phyloP scores from a whole-genome alignment of 2,113 vertebrate genomes.

The Pelodiscus sinensis region DNA sequence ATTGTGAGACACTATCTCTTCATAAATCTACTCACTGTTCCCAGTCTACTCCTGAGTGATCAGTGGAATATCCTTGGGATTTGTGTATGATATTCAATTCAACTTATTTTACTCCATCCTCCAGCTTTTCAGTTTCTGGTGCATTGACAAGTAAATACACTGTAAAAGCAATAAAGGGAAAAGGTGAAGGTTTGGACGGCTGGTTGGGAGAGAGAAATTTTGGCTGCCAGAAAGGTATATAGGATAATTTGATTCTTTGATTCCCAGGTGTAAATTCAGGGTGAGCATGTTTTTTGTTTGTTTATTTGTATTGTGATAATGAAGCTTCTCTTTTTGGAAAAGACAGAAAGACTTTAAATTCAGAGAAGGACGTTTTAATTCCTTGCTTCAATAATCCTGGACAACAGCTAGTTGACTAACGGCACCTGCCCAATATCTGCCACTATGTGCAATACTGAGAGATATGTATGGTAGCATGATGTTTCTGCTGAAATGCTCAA shows the following conservation, averaged over 20 bases:
- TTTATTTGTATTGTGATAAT: not conserved
- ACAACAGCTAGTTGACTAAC: not conserved
- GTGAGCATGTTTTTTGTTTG: not conserved
- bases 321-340: not conserved
- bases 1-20: not conserved
- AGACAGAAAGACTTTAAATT: not conserved
- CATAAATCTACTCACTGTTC: not conserved
- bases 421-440: not conserved
- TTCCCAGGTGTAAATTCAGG: not conserved
- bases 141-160: constrained; percentile 4
- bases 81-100: constrained; percentile 52
- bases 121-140: constrained; percentile 13
- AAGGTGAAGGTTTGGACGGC: not conserved
- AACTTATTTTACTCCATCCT: constrained; percentile 2
- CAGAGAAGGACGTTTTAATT: not conserved
- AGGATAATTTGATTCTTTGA: not conserved
- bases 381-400: not conserved
- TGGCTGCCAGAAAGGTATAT: not conserved
- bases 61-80: constrained; percentile 6
- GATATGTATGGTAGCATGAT: not conserved
- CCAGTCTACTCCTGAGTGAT: not conserved
- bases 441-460: not conserved
- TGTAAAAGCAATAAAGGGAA: constrained; percentile 7
- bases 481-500: not conserved
- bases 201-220: not conserved